Evolutionary conservation across 2,888 invertebrate genomes (phyloP), one percentile per base, ranked within the genome.

Genomic region (Eupithecia abbreviata): DNA sequence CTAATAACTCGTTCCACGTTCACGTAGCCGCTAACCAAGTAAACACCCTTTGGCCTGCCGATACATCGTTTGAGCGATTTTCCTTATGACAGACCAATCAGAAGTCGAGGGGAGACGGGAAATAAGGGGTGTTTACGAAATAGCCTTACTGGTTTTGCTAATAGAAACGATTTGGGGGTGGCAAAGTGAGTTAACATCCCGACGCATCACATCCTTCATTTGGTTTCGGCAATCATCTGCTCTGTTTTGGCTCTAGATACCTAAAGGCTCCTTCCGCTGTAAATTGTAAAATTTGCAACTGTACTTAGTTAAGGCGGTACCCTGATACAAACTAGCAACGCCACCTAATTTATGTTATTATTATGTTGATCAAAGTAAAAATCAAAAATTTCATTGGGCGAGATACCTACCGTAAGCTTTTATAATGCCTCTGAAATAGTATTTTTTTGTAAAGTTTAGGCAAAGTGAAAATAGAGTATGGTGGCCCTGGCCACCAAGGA

Each of bases 51-150:
- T 74, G 49, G 72, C 18, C 62, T 30, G 74, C 18, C 65, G 78
- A 74, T 12, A 62, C 30, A 62, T 12, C 65, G 82, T 83, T 82
- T 83, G 83, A 84, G 83, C 88, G 88, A 88, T 89, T 90, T 91
- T 91, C 91, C 87, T 88, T 89, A 85, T 90, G 91, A 91, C 91
- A 91, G 88, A 87, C 88, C 91, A 92, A 91, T 92, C 90, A 91
- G 85, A 87, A 86, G 84, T 84, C 82, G 81, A 86, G 85, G 86
- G 85, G 86, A 82, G 85, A 84, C 86, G 82, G 85, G 84, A 73
- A 81, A 79, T 79, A 77, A 80, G 81, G 78, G 80, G 80, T 79
- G 78, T 79, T 79, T 77, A 73, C 79, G 78, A 81, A 82, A 82
- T 82, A 82, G 80, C 78, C 80, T 79, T 80, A 82, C 80, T 80